phyloP scores from a whole-genome alignment of 2,888 invertebrate species.

The Drosophila infuscata region DNA sequence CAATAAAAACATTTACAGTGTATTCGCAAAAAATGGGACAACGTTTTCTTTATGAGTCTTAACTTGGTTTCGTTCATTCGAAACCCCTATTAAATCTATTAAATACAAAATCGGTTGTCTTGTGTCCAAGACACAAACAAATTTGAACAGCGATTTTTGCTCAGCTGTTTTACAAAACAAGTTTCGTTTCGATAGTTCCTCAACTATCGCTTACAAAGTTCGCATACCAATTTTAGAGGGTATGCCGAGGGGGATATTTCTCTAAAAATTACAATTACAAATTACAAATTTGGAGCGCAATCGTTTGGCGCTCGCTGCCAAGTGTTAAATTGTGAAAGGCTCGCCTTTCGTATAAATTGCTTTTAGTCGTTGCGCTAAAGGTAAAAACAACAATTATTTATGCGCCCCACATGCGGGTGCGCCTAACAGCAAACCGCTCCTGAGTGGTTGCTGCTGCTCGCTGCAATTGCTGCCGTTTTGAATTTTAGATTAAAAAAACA shows the following conservation, averaged over 20 bases:
- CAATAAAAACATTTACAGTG: conserved; percentile 81
- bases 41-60: conserved; percentile 31
- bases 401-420: conserved; percentile 8
- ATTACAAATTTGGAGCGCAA: conserved; percentile 21
- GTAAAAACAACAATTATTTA: conserved; percentile 19
- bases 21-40: conserved; percentile 36
- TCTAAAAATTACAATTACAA: conserved; percentile 58
- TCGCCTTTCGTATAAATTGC: conserved; percentile 28
- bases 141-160: conserved; percentile 31
- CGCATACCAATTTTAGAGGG: conserved; percentile 18
- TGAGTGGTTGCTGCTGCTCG: conserved; percentile 23
- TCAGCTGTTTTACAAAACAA: conserved; percentile 34
- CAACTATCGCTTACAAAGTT: conserved; percentile 36
- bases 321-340: conserved; percentile 35
- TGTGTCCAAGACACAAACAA: conserved; percentile 16
- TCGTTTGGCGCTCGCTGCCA: conserved; percentile 27
- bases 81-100: conserved; percentile 48
- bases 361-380: conserved; percentile 31
- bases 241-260: not conserved
- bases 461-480: conserved; percentile 73
- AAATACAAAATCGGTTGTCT: conserved; percentile 57
- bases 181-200: conserved; percentile 29
- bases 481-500: conserved; percentile 5
- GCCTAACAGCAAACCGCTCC: conserved; percentile 21
- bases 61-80: conserved; percentile 25